Percentiles rank a stretch among this genome's conserved stretches.
These are phyloP conservation scores for Netelia inedita DNA, from an alignment of 2,888 invertebrate genomes.

Conservation along the genomic window DNA sequence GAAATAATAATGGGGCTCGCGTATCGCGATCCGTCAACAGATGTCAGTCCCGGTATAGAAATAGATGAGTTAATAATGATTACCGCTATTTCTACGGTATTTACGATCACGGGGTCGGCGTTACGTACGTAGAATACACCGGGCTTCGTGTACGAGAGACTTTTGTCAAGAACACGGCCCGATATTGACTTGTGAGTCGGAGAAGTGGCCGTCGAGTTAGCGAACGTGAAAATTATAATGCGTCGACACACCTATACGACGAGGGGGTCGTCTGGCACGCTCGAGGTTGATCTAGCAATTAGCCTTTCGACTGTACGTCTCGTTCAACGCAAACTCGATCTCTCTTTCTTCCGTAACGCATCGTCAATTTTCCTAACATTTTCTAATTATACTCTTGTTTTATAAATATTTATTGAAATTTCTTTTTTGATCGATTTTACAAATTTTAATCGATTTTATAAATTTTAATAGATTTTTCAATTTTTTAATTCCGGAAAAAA, in stretches of 20 bases:
- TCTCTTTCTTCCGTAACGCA: too few relatives aligned
- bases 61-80: conserved; percentile 35
- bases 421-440: too few relatives aligned
- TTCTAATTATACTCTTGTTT: too few relatives aligned
- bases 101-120: not conserved
- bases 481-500: too few relatives aligned
- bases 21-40: not conserved
- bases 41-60: conserved; percentile 14
- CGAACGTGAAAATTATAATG: conserved; percentile 38
- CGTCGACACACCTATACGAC: not conserved
- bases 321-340: too few relatives aligned
- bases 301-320: not conserved
- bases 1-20: not conserved
- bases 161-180: not conserved
- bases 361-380: too few relatives aligned
- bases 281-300: conserved; percentile 16
- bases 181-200: not conserved
- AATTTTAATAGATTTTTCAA: too few relatives aligned
- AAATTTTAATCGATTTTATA: too few relatives aligned
- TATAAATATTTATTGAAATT: too few relatives aligned
- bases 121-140: not conserved
- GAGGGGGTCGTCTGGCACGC: not conserved
- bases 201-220: conserved; percentile 15
- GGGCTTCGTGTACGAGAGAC: not conserved
- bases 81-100: not conserved